Evolutionary conservation across 2,888 invertebrate species (phyloP).

Genomic region (Drosophila ustulata): DNA sequence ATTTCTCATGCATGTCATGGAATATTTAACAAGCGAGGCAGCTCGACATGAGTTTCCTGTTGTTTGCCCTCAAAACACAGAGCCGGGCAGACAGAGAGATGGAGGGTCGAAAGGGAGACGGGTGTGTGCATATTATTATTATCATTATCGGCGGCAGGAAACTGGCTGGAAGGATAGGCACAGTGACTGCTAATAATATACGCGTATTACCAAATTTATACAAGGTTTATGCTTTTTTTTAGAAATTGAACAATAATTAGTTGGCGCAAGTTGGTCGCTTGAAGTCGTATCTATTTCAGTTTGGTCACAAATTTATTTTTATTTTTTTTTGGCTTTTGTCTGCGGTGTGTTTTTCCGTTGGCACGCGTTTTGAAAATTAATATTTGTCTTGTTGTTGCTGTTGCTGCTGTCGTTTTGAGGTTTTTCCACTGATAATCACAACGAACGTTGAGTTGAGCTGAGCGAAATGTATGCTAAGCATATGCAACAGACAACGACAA

Average conservation of each 20-base stretch:
- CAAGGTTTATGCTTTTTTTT: not conserved
- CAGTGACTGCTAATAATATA: constrained; percentile 8
- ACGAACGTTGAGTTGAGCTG: constrained; percentile 14
- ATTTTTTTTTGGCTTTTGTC: constrained; percentile 5
- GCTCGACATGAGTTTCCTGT: constrained; percentile 57
- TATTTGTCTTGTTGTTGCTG: constrained; percentile 61
- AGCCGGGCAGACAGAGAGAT: constrained; percentile 8
- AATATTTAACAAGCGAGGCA: constrained; percentile 58
- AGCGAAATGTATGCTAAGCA: constrained; percentile 72
- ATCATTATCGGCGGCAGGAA: constrained; percentile 4
- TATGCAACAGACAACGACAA: constrained; percentile 61
- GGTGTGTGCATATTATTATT: constrained; percentile 41
- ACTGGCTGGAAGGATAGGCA: not conserved
- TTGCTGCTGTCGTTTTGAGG: constrained; percentile 51
- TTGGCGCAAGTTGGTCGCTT: constrained; percentile 8
- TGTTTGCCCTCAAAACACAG: constrained; percentile 23
- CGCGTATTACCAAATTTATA: constrained; percentile 2
- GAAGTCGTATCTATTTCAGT: constrained; percentile 23
- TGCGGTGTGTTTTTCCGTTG: constrained; percentile 50
- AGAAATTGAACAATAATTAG: constrained; percentile 15
- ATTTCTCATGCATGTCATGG: constrained; percentile 59
- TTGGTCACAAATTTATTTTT: constrained; percentile 18
- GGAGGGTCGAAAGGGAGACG: constrained; percentile 21
- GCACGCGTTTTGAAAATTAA: constrained; percentile 79
- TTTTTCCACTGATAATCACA: constrained; percentile 67